Conservation (phyloP, 2,797 vertebrate genomes). For the Syncerus caffer region DNA sequence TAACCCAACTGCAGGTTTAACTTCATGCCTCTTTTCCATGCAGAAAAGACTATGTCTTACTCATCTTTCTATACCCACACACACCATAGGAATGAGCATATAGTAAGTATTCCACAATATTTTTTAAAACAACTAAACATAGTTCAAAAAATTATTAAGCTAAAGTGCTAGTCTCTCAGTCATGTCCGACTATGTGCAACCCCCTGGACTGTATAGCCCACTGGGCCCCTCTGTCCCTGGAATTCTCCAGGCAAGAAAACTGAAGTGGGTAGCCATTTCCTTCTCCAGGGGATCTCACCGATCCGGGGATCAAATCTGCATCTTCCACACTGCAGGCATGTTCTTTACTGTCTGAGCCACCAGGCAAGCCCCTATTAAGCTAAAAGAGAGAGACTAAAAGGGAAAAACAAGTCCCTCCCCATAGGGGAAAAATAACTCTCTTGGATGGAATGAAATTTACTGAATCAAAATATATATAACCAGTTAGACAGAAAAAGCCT, state of each 20-base stretch:
- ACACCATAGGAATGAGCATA: background rate
- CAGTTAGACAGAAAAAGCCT: constrained; percentile 61
- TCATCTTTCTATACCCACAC: background rate
- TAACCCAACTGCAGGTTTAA: background rate
- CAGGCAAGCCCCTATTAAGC: background rate
- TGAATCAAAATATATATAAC: constrained; percentile 55
- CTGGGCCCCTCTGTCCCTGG: background rate
- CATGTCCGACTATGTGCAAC: background rate
- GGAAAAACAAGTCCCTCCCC: background rate
- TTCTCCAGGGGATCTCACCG: background rate
- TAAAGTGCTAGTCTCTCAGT: background rate
- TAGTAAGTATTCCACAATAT: background rate
- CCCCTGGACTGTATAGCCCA: background rate
- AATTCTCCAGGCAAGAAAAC: background rate
- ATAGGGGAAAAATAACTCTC: background rate
- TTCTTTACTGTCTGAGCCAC: background rate
- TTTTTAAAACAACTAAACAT: background rate
- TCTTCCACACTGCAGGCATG: background rate
- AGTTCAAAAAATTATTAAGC: background rate
- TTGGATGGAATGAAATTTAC: constrained; percentile 37
- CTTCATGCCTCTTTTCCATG: background rate
- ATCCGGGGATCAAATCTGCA: background rate
- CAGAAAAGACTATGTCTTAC: background rate
- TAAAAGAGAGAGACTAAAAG: background rate
- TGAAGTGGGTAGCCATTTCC: background rate